phyloP scores from a whole-genome alignment of 2,113 vertebrate species.

The Clarias magur region DNA sequence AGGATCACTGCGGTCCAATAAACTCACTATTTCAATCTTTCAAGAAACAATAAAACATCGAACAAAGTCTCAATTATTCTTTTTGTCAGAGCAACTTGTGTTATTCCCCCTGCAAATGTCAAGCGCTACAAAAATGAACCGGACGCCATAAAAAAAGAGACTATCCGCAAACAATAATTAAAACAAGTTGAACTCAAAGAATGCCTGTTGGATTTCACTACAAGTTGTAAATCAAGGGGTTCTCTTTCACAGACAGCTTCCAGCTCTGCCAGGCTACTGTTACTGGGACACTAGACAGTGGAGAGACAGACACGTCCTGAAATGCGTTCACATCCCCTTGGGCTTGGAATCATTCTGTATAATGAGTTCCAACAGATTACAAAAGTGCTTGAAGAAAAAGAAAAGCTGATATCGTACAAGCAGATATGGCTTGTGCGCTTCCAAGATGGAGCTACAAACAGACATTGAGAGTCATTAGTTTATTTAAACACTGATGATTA shows the following conservation, averaged over 20 bases:
- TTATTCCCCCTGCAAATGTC: constrained; percentile 40
- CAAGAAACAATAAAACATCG: constrained; percentile 45
- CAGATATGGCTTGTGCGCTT: constrained; percentile 1
- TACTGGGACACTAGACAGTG: constrained; percentile 41
- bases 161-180: constrained; percentile 31
- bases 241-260: constrained; percentile 28
- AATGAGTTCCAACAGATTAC: constrained; percentile 34
- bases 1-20: constrained; percentile 51
- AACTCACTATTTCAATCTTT: constrained; percentile 41
- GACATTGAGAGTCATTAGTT: neutral
- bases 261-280: constrained; percentile 38
- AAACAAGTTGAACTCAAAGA: constrained; percentile 18
- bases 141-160: constrained; percentile 26
- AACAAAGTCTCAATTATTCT: constrained; percentile 44
- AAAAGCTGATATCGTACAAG: neutral
- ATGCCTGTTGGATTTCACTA: constrained; percentile 24
- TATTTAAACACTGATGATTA: neutral
- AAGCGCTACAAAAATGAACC: constrained; percentile 12
- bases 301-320: constrained; percentile 36
- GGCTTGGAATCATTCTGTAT: neutral
- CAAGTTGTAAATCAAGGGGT: constrained; percentile 36
- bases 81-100: constrained; percentile 34
- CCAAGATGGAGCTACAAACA: neutral
- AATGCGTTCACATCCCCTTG: constrained; percentile 14
- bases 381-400: neutral